These are phyloP conservation scores for Xestia rhomboidea DNA, from an alignment of 2,888 invertebrate genomes.

Conservation along the genomic window DNA sequence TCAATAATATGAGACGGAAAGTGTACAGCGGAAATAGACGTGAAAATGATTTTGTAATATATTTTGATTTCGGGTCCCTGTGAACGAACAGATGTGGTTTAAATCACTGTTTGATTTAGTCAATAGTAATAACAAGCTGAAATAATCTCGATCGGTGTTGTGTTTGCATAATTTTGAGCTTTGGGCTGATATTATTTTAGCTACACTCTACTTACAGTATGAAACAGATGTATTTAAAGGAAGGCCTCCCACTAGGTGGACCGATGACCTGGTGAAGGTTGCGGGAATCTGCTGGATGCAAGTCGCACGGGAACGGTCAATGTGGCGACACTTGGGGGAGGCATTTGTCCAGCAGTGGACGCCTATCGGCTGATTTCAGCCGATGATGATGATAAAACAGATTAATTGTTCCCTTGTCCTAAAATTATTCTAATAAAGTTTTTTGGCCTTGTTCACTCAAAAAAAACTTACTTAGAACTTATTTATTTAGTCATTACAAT, in stretches of 20 bases:
- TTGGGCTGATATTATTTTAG: slow-evolving; percentile 1
- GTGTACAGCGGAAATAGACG: not conserved
- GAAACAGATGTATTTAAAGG: too few relatives aligned
- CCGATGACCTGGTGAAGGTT: too few relatives aligned
- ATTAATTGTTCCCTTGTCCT: not conserved
- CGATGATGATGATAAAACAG: too few relatives aligned
- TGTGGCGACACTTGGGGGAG: too few relatives aligned
- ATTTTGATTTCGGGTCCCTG: not conserved
- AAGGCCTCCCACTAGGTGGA: too few relatives aligned
- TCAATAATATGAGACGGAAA: not conserved
- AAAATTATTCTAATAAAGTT: not conserved
- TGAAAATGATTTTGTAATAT: not conserved
- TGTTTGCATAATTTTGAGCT: slow-evolving; percentile 15
- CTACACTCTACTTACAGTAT: too few relatives aligned
- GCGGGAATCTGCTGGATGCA: too few relatives aligned
- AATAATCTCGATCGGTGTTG: slow-evolving; percentile 6
- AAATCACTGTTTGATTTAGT: slow-evolving; percentile 19
- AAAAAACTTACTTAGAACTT: not conserved
- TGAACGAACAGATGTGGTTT: slow-evolving; percentile 10
- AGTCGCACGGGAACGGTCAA: too few relatives aligned
- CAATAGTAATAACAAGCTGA: slow-evolving; percentile 20
- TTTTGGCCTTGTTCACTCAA: not conserved
- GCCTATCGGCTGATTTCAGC: too few relatives aligned
- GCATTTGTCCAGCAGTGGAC: too few relatives aligned
- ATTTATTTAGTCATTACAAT: not conserved